phyloP scores from a whole-genome alignment of 1,140 invertebrate species.

The Meloidogyne floridensis region DNA sequence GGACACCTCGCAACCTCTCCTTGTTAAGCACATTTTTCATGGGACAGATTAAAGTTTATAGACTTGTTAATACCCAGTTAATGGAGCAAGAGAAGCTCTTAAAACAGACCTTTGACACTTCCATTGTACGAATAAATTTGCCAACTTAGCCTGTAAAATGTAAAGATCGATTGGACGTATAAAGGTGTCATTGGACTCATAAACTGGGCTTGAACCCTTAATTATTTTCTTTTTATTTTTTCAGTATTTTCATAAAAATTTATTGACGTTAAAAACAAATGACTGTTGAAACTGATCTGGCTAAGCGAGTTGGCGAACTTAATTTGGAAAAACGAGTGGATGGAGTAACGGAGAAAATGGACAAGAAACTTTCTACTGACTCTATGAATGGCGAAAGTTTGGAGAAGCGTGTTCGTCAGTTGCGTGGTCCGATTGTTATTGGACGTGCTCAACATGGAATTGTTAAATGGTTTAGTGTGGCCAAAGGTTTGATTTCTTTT shows the following conservation, averaged over 20 bases:
- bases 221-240: not conserved
- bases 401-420: not conserved
- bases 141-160: too few species aligned
- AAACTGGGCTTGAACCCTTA: not conserved
- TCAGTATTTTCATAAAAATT: not conserved
- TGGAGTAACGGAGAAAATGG: not conserved
- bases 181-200: too few species aligned
- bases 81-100: too few species aligned
- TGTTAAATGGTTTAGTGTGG: slow-evolving; percentile 37
- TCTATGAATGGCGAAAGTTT: slow-evolving; percentile 3
- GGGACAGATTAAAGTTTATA: too few species aligned
- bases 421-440: slow-evolving; percentile 20
- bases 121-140: too few species aligned
- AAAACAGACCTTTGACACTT: too few species aligned
- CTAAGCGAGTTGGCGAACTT: not conserved
- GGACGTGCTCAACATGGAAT: slow-evolving; percentile 28
- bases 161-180: too few species aligned
- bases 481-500: slow-evolving; percentile 30
- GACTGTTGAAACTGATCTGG: not conserved
- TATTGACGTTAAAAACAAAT: not conserved
- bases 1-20: too few species aligned
- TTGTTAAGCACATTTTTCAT: too few species aligned
- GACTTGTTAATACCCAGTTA: too few species aligned
- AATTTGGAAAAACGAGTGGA: not conserved
- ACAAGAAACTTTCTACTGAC: not conserved